These are phyloP conservation scores for Ischnus inquisitorius DNA, from an alignment of 2,888 invertebrate species.

Conservation along the genomic window DNA sequence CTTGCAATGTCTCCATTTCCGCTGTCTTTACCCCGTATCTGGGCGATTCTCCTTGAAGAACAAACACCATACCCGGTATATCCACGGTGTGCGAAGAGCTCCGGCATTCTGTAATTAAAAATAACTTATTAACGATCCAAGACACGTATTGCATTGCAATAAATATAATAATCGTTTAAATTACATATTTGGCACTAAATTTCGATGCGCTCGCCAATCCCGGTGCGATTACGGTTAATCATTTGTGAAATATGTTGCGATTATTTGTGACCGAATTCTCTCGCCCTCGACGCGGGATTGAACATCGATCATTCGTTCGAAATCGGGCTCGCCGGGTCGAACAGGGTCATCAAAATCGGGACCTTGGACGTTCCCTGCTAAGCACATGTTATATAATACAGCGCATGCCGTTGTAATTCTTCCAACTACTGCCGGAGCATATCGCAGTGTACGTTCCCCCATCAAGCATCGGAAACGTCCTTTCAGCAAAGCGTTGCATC, in stretches of 20 bases:
- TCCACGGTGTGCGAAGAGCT: too few species aligned
- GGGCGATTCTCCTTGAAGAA: too few species aligned
- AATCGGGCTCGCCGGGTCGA: slow-evolving; percentile 3
- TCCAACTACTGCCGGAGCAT: background rate
- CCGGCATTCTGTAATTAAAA: slow-evolving; percentile 86
- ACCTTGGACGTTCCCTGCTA: background rate
- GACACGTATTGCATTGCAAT: too few species aligned
- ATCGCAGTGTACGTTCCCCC: slow-evolving; percentile 8
- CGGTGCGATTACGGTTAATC: background rate
- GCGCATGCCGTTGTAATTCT: slow-evolving; percentile 4
- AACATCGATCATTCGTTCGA: slow-evolving; percentile 1
- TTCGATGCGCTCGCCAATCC: too few species aligned
- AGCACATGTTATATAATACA: background rate
- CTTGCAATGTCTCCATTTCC: too few species aligned
- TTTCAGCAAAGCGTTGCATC: background rate
- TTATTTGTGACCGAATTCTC: background rate
- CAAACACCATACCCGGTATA: too few species aligned
- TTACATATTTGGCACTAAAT: too few species aligned
- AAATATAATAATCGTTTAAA: too few species aligned
- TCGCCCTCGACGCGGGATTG: background rate
- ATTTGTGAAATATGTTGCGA: background rate
- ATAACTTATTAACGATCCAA: too few species aligned
- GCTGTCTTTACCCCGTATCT: too few species aligned
- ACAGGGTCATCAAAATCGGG: background rate
- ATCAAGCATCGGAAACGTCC: slow-evolving; percentile 4